Base-by-base conservation (phyloP, 1,140 invertebrate genomes). In the Leptinotarsa undecemlineata region DNA sequence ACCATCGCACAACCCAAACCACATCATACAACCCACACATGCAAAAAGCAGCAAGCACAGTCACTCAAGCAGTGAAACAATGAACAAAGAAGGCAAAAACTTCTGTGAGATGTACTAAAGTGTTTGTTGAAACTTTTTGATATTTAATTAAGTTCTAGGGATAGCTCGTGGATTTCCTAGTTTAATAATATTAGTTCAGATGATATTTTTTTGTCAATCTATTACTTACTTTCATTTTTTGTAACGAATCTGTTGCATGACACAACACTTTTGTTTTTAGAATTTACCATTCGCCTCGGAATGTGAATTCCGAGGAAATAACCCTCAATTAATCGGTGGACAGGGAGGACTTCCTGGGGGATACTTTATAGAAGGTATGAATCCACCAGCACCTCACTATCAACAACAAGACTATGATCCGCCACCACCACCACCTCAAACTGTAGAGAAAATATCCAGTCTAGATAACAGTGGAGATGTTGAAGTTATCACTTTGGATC, bases 251-350 rank as follows among this genome's bases (percentile, higher is more conserved):
- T 64, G 13, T 61, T 62, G 19, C 8, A 11, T 42, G 2, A 42
- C 33, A 42, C 33, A 33, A 11, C 33, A 2, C 8, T 42, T 42
- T 42, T 42, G 33, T 60, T 71, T 82, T 74, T 79, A 91, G 89
- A 89, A 89, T 80, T 82, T 91, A 74, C 90, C 90, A 51, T 91
- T 92, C 85, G 90, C 91, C 19, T 86, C 90, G 48, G 90, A 91
- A 82, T 92, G 90, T 82, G 91, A 91, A 74, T 87, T 91, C 72
- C 90, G 90, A 66, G 82, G 84, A 6, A 87, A 81, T 85, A 73
- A 71, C 48, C 72, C 74, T 57, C 76, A 77, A n/a, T 14, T 68
- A n/a, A 67, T 68, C 23, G 23, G 20, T 11, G 64, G 71, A 6
- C 19, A 60, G 6, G 42, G 42, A 23, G 20, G 42, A n/a, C 17